Evolutionary conservation across 2,888 invertebrate species (phyloP).

Genomic region (Melanchra persicariae): DNA sequence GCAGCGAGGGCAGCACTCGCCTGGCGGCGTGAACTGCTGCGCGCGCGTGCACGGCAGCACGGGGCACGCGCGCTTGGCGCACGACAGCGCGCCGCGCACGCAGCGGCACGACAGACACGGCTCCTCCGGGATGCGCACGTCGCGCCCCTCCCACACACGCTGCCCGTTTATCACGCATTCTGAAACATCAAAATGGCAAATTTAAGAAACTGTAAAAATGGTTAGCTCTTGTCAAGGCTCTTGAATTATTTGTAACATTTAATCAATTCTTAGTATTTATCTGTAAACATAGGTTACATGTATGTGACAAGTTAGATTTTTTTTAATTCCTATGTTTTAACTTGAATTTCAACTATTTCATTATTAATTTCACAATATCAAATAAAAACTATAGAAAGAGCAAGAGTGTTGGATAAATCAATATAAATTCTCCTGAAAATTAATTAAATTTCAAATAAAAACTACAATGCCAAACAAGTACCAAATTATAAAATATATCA

Average conservation of each 20-base stretch:
- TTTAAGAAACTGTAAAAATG: background rate
- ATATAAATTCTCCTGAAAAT: too few relatives aligned
- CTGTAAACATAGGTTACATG: too few relatives aligned
- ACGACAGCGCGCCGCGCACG: constrained; percentile 93
- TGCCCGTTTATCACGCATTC: constrained; percentile 96
- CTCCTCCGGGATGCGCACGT: constrained; percentile 95
- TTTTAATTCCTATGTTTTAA: too few relatives aligned
- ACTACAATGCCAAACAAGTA: too few relatives aligned
- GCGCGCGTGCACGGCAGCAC: constrained; percentile 95
- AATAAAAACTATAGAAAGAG: too few relatives aligned
- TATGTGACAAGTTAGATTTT: too few relatives aligned
- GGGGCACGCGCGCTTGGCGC: constrained; percentile 96
- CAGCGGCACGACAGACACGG: constrained; percentile 97
- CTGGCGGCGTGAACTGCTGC: constrained; percentile 93
- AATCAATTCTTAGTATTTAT: background rate
- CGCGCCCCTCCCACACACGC: constrained; percentile 94
- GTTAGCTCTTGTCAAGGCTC: background rate
- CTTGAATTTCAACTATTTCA: too few relatives aligned
- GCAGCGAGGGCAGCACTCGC: constrained; percentile 94
- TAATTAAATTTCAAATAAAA: too few relatives aligned
- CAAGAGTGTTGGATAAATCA: too few relatives aligned
- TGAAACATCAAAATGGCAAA: constrained; percentile 75
- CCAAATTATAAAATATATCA: too few relatives aligned
- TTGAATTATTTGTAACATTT: too few relatives aligned
- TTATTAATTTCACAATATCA: too few relatives aligned